Evolutionary conservation across 1,140 invertebrate species (phyloP), one percentile per base, ranked within the genome.

Genomic region (Drosophila nigromelanica): DNA sequence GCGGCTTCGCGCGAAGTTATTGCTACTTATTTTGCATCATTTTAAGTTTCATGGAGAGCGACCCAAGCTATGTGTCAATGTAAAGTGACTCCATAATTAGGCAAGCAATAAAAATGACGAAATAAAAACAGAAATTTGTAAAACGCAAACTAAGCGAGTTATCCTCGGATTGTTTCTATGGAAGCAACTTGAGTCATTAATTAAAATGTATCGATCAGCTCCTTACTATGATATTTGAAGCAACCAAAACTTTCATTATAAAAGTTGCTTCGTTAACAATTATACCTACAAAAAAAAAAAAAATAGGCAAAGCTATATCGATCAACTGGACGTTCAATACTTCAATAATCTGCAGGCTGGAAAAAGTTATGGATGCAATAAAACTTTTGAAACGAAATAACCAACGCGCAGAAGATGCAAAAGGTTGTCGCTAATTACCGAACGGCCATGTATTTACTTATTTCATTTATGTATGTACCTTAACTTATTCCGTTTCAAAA

Each of bases 21-120:
- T 86, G 73, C 81, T 80, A 80, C 86, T 85, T 85, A 82, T 82
- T 83, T 78, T 83, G 77, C 74, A 86, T 77, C 81, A 62, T 74
- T 85, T 70, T 70, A 50, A 70, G 68, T 55, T 85, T 74, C 66
- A 78, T 71, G 66, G 59, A 51, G 73, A 69, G 61, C 61, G 27
- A 37, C 51, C 59, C 58, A 62, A 68, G 47, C 61, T 70, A 62
- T 77, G 71, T 80, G 82, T 86, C 82, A 81, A 80, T 86, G 82
- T 81, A 73, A 87, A 81, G 60, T 73, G 82, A 87, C 82, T 87
- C 69, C 82, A 86, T 86, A 87, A 86, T 86, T 86, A 86, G 79
- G 71, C 64, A 78, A 78, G 72, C 68, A 87, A 73, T 87, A 78
- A 81, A 82, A 86, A 68, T 75, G 71, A 70, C 33, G 47, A 47